Evolutionary conservation across 2,113 vertebrate species (phyloP), one percentile per base, ranked within the genome.

Genomic region (Myrmophylax atrothorax): DNA sequence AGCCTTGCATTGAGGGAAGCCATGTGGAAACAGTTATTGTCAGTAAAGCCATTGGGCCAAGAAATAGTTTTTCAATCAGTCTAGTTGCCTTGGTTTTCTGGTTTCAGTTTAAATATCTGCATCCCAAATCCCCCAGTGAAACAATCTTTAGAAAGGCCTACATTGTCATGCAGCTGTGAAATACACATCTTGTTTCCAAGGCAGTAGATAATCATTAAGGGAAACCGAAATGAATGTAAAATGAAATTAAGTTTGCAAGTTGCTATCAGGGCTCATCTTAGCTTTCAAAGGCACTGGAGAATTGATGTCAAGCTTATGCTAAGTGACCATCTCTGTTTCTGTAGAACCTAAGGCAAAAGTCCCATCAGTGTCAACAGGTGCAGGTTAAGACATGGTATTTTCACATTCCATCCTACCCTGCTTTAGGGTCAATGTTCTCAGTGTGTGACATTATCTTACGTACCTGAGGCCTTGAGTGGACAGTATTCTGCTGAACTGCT

Each of bases 361-460:
- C 33, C 26, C 17, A 40, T 40, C 6, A 49, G 3, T 9, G 11
- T 35, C 77, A 53, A 17, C 1, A 2, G 3, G 6, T 52, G 14
- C 37, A 81, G 15, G 17, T 26, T 78, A 37, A 80, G 12, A 14
- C 0, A 0, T 10, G 13, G 6, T 4, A 10, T 60, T 82, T 67
- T 90, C 44, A 22, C 28, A n/a, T 25, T 23, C 19, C 7, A 5
- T 31, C 7, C 25, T 1, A 1, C 46, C 22, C 50, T 74, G 9
- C 2, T 76, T 84, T 78, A 52, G n/a, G 26, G 46, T 17, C 0
- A 0, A n/a, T 46, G 18, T 35, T 73, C n/a, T 35, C 14, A 12
- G 7, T 14, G 29, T 0, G 0, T 40, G 13, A n/a, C 52, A 88
- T 67, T 62, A 26, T 62, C 15, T 12, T 42, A 23, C 33, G 17